These are phyloP conservation scores for Rhizomys pruinosus DNA, from an alignment of 2,113 vertebrate species.

Conservation along the genomic window DNA sequence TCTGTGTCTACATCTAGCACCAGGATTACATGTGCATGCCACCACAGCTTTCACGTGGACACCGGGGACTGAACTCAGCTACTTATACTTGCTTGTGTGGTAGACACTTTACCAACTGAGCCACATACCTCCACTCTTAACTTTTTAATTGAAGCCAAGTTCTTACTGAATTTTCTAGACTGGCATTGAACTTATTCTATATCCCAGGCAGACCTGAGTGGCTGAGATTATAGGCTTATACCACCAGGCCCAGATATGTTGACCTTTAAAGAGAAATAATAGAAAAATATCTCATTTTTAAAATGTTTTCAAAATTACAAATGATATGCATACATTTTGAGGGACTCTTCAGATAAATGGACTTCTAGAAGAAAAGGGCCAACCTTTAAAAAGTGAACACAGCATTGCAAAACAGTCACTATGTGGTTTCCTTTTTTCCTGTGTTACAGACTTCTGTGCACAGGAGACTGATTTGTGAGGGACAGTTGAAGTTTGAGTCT, in stretches of 20 bases:
- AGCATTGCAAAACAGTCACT: background rate
- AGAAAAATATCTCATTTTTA: background rate
- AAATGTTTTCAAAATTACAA: background rate
- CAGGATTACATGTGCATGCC: background rate
- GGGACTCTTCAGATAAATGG: background rate
- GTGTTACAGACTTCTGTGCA: background rate
- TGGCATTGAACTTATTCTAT: background rate
- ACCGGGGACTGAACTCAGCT: background rate
- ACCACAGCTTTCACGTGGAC: background rate
- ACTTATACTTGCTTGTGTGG: background rate
- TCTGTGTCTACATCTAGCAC: background rate
- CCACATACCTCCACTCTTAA: too few relatives aligned
- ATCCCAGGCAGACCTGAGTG: background rate
- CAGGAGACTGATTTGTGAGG: background rate
- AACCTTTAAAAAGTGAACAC: background rate
- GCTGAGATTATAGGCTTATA: background rate
- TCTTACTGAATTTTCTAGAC: too few relatives aligned
- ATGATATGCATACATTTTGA: background rate
- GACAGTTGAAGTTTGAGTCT: background rate
- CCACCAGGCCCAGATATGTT: background rate
- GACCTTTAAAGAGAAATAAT: constrained; percentile 11
- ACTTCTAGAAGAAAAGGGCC: background rate
- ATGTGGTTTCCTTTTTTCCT: background rate
- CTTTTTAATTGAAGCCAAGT: background rate
- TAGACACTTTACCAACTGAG: background rate